A percentile compares a stretch with the other conserved stretches of the same genome.
phyloP scores from a whole-genome alignment of 2,797 vertebrate species.

The Trematomus bernacchii region DNA sequence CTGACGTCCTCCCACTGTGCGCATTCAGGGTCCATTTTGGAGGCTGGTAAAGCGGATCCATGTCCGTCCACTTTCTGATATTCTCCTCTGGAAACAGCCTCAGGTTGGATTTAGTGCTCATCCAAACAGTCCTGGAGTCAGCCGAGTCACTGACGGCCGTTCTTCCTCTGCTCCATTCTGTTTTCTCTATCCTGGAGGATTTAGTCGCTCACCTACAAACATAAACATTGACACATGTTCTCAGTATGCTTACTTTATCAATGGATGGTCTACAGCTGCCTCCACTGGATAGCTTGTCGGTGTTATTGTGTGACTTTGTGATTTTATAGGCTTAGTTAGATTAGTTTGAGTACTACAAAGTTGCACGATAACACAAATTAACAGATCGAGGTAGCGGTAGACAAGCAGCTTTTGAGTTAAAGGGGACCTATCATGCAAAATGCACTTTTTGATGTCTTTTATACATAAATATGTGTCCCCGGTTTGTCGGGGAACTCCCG shows the following conservation, averaged over 20 bases:
- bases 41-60: slow-evolving; percentile 8
- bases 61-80: slow-evolving; percentile 1
- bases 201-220: slow-evolving; percentile 29
- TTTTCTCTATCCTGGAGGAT: slow-evolving; percentile 7
- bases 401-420: too few relatives aligned
- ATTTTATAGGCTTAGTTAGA: too few relatives aligned
- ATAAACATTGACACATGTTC: not conserved
- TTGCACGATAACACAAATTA: too few relatives aligned
- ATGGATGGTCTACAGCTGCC: too few relatives aligned
- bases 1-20: not conserved
- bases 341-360: too few relatives aligned
- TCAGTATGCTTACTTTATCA: not conserved
- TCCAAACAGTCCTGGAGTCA: slow-evolving; percentile 4
- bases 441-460: too few relatives aligned
- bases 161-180: slow-evolving; percentile 1
- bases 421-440: too few relatives aligned
- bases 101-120: not conserved
- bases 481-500: too few relatives aligned
- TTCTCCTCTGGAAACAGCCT: slow-evolving; percentile 12
- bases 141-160: slow-evolving; percentile 8
- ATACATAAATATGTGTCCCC: too few relatives aligned
- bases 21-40: slow-evolving; percentile 19
- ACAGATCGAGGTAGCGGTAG: too few relatives aligned
- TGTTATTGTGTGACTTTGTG: too few relatives aligned
- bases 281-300: too few relatives aligned